Conservation (phyloP, 1,140 invertebrate species). For the Telenomus remus region DNA sequence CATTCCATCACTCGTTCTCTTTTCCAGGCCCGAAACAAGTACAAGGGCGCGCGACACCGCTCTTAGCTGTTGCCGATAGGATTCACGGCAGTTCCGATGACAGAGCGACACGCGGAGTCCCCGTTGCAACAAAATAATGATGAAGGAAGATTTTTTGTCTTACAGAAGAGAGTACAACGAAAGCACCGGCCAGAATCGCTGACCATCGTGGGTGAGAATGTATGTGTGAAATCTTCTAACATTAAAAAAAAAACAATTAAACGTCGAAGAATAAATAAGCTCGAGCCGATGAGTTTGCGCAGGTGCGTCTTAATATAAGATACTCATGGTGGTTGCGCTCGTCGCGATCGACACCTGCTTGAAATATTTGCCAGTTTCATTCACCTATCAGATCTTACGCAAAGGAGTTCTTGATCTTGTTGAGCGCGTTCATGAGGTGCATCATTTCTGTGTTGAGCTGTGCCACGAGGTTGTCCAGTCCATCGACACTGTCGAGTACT, state of each 20-base stretch:
- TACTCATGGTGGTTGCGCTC: neutral
- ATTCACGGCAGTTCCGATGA: slow-evolving; percentile 8
- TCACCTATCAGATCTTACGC: slow-evolving; percentile 64
- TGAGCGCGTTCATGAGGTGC: slow-evolving; percentile 88
- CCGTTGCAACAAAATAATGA: slow-evolving; percentile 1
- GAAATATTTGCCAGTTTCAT: slow-evolving; percentile 29
- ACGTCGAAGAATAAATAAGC: neutral
- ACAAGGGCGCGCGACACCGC: slow-evolving; percentile 31
- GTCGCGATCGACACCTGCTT: slow-evolving; percentile 11
- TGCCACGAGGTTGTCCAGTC: slow-evolving; percentile 85
- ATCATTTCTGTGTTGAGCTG: slow-evolving; percentile 89
- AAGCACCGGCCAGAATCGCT: too few relatives aligned
- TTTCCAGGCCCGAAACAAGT: slow-evolving; percentile 47
- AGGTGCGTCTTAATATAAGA: neutral
- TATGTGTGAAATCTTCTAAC: neutral
- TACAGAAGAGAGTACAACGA: too few relatives aligned
- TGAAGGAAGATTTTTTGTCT: neutral
- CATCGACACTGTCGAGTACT: slow-evolving; percentile 91
- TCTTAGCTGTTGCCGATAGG: slow-evolving; percentile 21
- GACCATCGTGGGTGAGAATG: too few relatives aligned
- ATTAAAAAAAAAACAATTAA: neutral
- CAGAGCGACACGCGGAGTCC: slow-evolving; percentile 7
- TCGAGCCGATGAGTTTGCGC: too few relatives aligned
- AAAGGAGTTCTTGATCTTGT: slow-evolving; percentile 82
- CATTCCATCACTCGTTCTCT: slow-evolving; percentile 33